Conservation (phyloP, 2,888 invertebrate species). For the Trichogramma evanescens region DNA sequence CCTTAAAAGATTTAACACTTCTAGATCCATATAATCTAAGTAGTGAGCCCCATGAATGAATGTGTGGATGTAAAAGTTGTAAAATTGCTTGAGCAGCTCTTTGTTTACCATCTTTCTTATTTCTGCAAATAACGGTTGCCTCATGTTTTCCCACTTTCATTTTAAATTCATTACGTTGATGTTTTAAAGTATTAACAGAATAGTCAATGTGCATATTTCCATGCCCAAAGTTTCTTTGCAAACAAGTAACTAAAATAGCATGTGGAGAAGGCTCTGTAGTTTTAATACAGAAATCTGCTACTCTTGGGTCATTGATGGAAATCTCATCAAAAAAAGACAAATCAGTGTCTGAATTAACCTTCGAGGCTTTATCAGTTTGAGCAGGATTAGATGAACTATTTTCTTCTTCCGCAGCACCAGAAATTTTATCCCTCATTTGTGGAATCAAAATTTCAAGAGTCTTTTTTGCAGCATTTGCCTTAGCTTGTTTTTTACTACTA, state of each 20-base stretch:
- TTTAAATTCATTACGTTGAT: constrained; percentile 87
- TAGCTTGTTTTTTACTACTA: constrained; percentile 92
- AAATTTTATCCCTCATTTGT: constrained; percentile 78
- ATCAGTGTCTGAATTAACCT: constrained; percentile 42
- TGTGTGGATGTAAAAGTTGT: constrained; percentile 86
- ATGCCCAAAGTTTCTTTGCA: constrained; percentile 86
- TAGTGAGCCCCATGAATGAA: constrained; percentile 89
- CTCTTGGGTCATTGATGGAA: constrained; percentile 86
- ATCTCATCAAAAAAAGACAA: constrained; percentile 80
- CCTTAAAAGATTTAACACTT: constrained; percentile 83
- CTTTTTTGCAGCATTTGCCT: constrained; percentile 84
- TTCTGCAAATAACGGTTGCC: constrained; percentile 82
- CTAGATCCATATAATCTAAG: constrained; percentile 87
- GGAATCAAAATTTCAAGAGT: constrained; percentile 89
- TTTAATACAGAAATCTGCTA: constrained; percentile 91
- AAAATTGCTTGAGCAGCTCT: constrained; percentile 90
- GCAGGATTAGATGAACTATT: constrained; percentile 45
- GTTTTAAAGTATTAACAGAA: constrained; percentile 78
- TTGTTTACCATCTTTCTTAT: constrained; percentile 95
- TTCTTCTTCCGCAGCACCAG: constrained; percentile 54
- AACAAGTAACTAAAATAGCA: constrained; percentile 83
- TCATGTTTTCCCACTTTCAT: constrained; percentile 91
- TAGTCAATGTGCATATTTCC: constrained; percentile 83
- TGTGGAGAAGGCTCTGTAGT: constrained; percentile 94
- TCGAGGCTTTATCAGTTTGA: constrained; percentile 41